A percentile compares a stretch with the other conserved stretches of the same genome.
phyloP scores from a whole-genome alignment of 2,797 vertebrate species.

The Pseudochaenichthys georgianus region DNA sequence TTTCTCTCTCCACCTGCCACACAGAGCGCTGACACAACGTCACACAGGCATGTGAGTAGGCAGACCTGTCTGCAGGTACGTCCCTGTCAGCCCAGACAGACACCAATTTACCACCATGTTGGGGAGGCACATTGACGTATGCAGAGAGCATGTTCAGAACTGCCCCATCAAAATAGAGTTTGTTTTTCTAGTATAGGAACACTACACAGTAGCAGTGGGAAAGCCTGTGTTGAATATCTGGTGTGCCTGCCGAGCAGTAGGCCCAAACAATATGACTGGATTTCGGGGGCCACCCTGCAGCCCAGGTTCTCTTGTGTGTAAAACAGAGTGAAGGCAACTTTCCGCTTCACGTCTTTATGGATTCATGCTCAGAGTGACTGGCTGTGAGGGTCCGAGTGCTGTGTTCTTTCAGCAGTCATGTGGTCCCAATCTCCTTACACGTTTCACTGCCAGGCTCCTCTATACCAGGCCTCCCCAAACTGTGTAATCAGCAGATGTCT shows the following conservation, averaged over 20 bases:
- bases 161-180: conserved; percentile 32
- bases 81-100: conserved; percentile 53
- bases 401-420: conserved; percentile 78
- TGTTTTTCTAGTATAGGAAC: conserved; percentile 33
- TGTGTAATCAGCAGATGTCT: conserved; percentile 88
- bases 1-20: conserved; percentile 61
- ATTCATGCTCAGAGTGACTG: conserved; percentile 72
- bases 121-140: conserved; percentile 32
- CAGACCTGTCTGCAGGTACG: conserved; percentile 57
- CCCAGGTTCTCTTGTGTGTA: conserved; percentile 69
- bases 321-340: conserved; percentile 75
- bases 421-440: conserved; percentile 81
- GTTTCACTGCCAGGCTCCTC: conserved; percentile 77
- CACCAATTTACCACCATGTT: conserved; percentile 51
- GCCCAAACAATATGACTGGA: conserved; percentile 67
- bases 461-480: conserved; percentile 79
- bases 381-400: conserved; percentile 71
- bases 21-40: conserved; percentile 51
- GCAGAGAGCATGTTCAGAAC: conserved; percentile 41
- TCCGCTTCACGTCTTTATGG: conserved; percentile 72
- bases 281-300: conserved; percentile 72
- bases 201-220: conserved; percentile 48
- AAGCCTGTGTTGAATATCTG: conserved; percentile 41
- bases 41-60: conserved; percentile 53
- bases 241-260: conserved; percentile 47